A percentile compares a stretch with the other conserved stretches of the same genome.
Conservation (phyloP, 2,797 vertebrate species). For the Aulostomus chinensis region DNA sequence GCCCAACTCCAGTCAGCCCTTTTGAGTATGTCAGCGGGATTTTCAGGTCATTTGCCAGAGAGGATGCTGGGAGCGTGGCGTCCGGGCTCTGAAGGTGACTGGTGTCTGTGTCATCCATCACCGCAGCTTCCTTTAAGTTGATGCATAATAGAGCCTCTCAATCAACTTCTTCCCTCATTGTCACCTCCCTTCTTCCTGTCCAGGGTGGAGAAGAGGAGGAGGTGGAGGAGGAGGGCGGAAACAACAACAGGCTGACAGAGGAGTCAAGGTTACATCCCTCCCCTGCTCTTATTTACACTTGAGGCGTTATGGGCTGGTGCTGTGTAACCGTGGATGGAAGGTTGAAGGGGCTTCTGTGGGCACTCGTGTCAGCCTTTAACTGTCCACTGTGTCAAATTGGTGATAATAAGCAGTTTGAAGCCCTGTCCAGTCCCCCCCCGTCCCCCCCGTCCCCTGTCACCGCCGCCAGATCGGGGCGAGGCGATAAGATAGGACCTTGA, state of each 20-base stretch:
- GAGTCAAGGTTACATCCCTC: slow-evolving; percentile 94
- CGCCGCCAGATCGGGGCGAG: slow-evolving; percentile 15
- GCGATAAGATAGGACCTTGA: slow-evolving; percentile 80
- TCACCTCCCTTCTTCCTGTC: slow-evolving; percentile 80
- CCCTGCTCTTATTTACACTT: slow-evolving; percentile 92
- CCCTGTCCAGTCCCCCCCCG: slow-evolving; percentile 42
- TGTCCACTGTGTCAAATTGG: slow-evolving; percentile 85
- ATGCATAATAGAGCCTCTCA: slow-evolving; percentile 99
- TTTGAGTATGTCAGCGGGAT: slow-evolving; percentile 97
- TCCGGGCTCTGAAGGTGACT: slow-evolving; percentile 96
- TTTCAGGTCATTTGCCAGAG: slow-evolving; percentile 98
- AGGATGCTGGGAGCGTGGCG: slow-evolving; percentile 86
- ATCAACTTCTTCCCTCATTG: slow-evolving; percentile 95
- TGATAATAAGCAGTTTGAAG: slow-evolving; percentile 86
- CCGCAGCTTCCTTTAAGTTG: slow-evolving; percentile 97
- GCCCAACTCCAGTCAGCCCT: slow-evolving; percentile 50
- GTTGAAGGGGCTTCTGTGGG: slow-evolving; percentile 32
- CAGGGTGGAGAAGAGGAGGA: slow-evolving; percentile 38
- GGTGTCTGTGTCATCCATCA: slow-evolving; percentile 95
- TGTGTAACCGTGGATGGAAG: slow-evolving; percentile 61
- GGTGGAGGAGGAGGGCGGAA: slow-evolving; percentile 22
- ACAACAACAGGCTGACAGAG: slow-evolving; percentile 53
- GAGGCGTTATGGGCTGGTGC: slow-evolving; percentile 70
- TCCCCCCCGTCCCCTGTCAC: slow-evolving; percentile 12
- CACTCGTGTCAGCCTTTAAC: slow-evolving; percentile 58